Evolutionary conservation across 2,888 invertebrate genomes (phyloP), one percentile per base, ranked within the genome.

Genomic region (Apamea crenata): DNA sequence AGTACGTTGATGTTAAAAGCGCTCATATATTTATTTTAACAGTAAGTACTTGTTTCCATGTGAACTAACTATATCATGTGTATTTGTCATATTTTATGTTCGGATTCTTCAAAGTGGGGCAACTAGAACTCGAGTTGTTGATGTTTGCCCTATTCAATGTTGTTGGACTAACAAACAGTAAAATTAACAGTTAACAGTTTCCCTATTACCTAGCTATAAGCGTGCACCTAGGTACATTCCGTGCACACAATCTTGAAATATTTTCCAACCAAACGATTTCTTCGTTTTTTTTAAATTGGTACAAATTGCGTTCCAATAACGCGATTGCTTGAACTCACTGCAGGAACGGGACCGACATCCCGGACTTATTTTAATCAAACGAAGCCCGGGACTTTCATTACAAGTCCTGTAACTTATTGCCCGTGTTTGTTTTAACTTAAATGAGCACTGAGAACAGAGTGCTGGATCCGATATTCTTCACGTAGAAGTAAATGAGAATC

Each of bases 331-430:
- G 85, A 86, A 87, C 82, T 87, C 84, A 71, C 88, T 88, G 78
- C 81, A 74, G 77, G 65, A 79, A 80, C 79, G 75, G 77, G 75
- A 82, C 82, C 74, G 84, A 86, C 83, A 87, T 85, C 80, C 81
- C 87, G 83, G 86, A 88, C 87, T 90, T 88, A 89, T 88, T 92
- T 93, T 92, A 93, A 93, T 93, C 88, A 93, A 91, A 91, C 88
- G 88, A 88, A 88, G 89, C 90, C 86, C 81, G 87, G 90, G 93
- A 93, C 93, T 94, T 93, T 93, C 91, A 94, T 93, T 93, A 93
- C 89, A 88, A 85, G 81, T 75, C 78, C 77, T 77, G 87, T 87
- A 90, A 91, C 88, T 90, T 86, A 92, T 91, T 91, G 89, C 85
- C 86, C 77, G 86, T 88, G 90, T 93, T 93, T 92, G 89, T 91